phyloP scores from a whole-genome alignment of 1,140 invertebrate genomes.

The Anagrus nilaparvatae region DNA sequence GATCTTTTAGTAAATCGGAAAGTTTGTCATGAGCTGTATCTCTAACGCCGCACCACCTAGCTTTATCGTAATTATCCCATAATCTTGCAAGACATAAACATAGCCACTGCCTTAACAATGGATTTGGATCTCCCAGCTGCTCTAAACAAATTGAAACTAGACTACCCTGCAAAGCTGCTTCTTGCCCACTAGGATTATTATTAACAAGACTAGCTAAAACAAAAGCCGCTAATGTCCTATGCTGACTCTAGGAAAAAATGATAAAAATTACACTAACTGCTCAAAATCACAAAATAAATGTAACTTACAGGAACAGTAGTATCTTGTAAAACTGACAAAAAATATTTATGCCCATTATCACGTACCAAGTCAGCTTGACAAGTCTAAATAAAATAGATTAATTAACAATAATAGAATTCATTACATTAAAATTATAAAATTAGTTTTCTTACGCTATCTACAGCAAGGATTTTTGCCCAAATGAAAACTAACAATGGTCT shows the following conservation, averaged over 20 bases:
- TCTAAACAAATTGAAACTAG: constrained; percentile 84
- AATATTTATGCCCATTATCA: constrained; percentile 92
- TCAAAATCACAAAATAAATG: constrained; percentile 5
- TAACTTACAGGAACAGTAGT: constrained; percentile 61
- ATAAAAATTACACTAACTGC: constrained; percentile 3
- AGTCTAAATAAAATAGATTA: constrained; percentile 47
- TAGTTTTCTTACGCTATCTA: constrained; percentile 70
- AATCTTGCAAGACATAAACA: constrained; percentile 86
- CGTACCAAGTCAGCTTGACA: constrained; percentile 93
- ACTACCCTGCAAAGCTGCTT: constrained; percentile 75
- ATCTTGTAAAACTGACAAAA: constrained; percentile 82
- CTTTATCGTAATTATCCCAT: constrained; percentile 89
- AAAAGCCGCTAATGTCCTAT: constrained; percentile 84
- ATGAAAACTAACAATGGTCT: constrained; percentile 92
- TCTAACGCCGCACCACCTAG: constrained; percentile 91
- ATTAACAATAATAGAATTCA: constrained; percentile 7
- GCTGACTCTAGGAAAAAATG: constrained; percentile 54
- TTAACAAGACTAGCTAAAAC: constrained; percentile 88
- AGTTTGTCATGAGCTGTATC: constrained; percentile 94
- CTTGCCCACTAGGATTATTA: constrained; percentile 76
- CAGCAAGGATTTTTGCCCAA: constrained; percentile 97
- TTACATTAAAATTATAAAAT: constrained; percentile 4
- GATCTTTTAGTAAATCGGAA: constrained; percentile 65
- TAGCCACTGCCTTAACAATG: constrained; percentile 79
- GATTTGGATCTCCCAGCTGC: constrained; percentile 55